Base-by-base conservation (phyloP, 2,113 vertebrate species). In the Nestor notabilis region DNA sequence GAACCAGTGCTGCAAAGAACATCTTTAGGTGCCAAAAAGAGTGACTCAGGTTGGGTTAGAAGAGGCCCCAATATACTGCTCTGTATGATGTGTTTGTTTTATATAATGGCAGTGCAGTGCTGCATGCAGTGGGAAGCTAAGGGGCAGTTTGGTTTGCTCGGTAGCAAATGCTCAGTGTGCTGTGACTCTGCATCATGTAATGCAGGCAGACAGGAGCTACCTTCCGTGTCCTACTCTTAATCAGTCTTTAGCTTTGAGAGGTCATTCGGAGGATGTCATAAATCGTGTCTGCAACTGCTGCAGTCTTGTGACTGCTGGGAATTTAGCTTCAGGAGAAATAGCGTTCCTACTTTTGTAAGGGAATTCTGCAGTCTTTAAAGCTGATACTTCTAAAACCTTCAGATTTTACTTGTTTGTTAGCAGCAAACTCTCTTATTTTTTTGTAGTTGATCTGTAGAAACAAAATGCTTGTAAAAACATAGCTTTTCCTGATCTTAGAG, bases 281-380 rank as follows among this genome's bases (percentile, higher is more conserved):
- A 97, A 97, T 97, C 56, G 55, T 41, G 71, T 86, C 95, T 89
- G 94, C 88, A 79, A 90, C 89, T 97, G 90, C 95, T 97, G 96
- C 95, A 97, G 95, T 97, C 97, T 95, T 97, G 86, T 97, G 96
- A 96, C 95, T 97, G 93, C 93, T 79, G 95, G 83, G 83, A 93
- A 91, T 78, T 84, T 29, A 29, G 90, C 96, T 95, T 70, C 43
- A 3, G 77, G 90, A 85, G 83, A 88, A 86, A 44, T 18, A 31
- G 9, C 4, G 58, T n/a, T 53, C 65, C 75, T 72, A 4, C 52
- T 64, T 78, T 81, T 63, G 58, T 63, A 19, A 52, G 77, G 61
- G 71, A 82, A 64, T 93, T 94, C 75, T 77, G 79, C 87, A 84
- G 69, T 27, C 76, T 84, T 84, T 66, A 49, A 77, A 84, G 76